phyloP scores from a whole-genome alignment of 2,797 vertebrate species.

The Aulostomus chinensis region DNA sequence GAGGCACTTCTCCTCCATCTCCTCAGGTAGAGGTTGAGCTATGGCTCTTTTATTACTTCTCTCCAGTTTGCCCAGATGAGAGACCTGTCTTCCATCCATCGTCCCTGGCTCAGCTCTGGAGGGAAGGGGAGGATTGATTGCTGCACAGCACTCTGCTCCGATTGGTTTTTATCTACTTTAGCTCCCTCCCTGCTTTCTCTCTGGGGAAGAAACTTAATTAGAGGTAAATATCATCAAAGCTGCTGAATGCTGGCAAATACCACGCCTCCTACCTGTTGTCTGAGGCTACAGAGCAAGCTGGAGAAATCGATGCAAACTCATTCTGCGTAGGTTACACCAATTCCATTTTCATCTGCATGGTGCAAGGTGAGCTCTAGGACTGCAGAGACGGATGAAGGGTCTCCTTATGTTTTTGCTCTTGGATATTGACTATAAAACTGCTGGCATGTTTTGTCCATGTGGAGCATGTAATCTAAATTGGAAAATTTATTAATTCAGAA shows the following conservation, averaged over 20 bases:
- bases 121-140: slow-evolving; percentile 74
- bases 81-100: slow-evolving; percentile 65
- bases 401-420: no score
- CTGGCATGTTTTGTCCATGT: neutral
- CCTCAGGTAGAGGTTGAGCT: slow-evolving; percentile 63
- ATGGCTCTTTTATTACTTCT: slow-evolving; percentile 73
- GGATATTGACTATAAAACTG: slow-evolving; percentile 6
- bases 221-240: slow-evolving; percentile 84
- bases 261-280: slow-evolving; percentile 67
- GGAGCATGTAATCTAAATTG: slow-evolving; percentile 4
- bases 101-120: slow-evolving; percentile 46
- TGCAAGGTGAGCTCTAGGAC: slow-evolving; percentile 20
- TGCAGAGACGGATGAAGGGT: slow-evolving; percentile 6
- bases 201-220: slow-evolving; percentile 82
- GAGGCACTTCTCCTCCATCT: slow-evolving; percentile 56
- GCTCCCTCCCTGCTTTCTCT: slow-evolving; percentile 61
- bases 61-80: slow-evolving; percentile 63
- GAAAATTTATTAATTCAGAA: slow-evolving; percentile 1
- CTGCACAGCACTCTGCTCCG: slow-evolving; percentile 61
- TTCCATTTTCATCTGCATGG: slow-evolving; percentile 38
- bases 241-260: slow-evolving; percentile 44
- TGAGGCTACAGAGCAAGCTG: slow-evolving; percentile 33
- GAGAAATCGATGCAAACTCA: slow-evolving; percentile 71
- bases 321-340: slow-evolving; percentile 49
- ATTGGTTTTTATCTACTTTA: slow-evolving; percentile 74